Percentiles rank a stretch among this genome's conserved stretches.
phyloP scores from a whole-genome alignment of 2,113 vertebrate genomes.

The Takifugu bimaculatus region DNA sequence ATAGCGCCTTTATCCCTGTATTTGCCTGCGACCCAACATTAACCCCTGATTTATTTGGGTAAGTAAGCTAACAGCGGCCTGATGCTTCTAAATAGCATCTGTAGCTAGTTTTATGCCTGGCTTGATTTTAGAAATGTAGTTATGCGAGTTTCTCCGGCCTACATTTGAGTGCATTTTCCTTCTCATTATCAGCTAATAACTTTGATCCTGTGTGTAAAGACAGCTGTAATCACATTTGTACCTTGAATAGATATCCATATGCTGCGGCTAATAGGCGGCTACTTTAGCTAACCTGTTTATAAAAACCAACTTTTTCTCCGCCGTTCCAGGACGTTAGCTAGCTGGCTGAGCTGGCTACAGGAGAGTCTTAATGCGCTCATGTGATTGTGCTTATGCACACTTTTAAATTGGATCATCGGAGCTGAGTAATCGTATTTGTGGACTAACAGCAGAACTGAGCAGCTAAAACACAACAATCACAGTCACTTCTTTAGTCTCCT shows the following conservation, averaged over 20 bases:
- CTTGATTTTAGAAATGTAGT: neutral
- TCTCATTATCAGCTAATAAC: neutral
- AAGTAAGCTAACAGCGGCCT: conserved; percentile 50
- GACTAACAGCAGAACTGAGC: conserved; percentile 1
- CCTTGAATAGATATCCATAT: neutral
- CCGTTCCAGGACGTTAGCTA: conserved; percentile 3
- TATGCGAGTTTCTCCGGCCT: neutral
- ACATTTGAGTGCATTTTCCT: rapidly evolving
- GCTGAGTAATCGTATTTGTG: conserved; percentile 2
- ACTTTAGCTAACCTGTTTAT: conserved; percentile 8
- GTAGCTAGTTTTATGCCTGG: conserved; percentile 17
- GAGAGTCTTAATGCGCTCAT: conserved; percentile 20
- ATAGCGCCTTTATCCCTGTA: neutral
- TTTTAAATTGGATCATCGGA: conserved; percentile 11
- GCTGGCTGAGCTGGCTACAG: conserved; percentile 1
- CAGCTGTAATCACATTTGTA: neutral
- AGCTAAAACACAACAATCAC: too few species aligned
- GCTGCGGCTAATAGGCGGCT: conserved; percentile 20
- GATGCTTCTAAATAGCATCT: conserved; percentile 12
- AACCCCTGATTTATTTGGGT: conserved; percentile 29
- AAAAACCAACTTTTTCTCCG: conserved; percentile 18
- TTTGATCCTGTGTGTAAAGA: neutral
- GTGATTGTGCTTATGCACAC: conserved; percentile 31
- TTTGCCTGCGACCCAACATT: conserved; percentile 3
- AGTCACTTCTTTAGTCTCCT: too few species aligned